Base-by-base conservation (phyloP, 2,888 invertebrate genomes). In the Eristalis arbustorum region DNA sequence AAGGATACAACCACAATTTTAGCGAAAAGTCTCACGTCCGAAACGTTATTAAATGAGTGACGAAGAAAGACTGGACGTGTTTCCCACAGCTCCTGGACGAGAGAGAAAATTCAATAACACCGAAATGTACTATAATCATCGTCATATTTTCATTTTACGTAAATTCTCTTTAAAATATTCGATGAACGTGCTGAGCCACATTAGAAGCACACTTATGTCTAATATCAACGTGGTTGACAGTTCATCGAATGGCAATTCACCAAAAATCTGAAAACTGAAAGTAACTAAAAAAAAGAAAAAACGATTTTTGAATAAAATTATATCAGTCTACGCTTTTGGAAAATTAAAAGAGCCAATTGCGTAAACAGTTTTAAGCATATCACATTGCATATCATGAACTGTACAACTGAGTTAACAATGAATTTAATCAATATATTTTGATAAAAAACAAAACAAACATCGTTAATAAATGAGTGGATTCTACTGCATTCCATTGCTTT, bases 41-140 rank as follows among this genome's bases (percentile, higher is more conserved):
- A 87, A 87, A 87, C 87, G 87, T 87, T 87, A 87, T 87, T 83
- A 87, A 83, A 56, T 87, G 87, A 87, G 71, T 87, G 87, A 87
- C 83, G 87, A 87, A 74, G 83, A 83, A 87, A 87, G 87, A 87
- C 87, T 87, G 87, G 87, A 87, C 75, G 87, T 79, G 63, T 87
- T 49, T 87, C 78, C 78, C 83, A 87, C 83, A 79, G 83, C 87
- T 87, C 87, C 87, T 87, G 87, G 87, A 87, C 87, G 87, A 87
- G 87, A 78, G 83, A 83, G 79, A 83, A 87, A 72, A 83, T 83
- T 83, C 79, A 87, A 75, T 87, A 87, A 87, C 83, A 71, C 56
- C 62, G 82, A 83, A 83, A 79, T 57, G 87, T 83, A 87, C 87
- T 87, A 87, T 87, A 87, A 87, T 78, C 85, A 67, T 85, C 87